Percentiles rank a stretch among this genome's conserved stretches.
phyloP scores from a whole-genome alignment of 2,797 vertebrate species.

The Apogon talboti region DNA sequence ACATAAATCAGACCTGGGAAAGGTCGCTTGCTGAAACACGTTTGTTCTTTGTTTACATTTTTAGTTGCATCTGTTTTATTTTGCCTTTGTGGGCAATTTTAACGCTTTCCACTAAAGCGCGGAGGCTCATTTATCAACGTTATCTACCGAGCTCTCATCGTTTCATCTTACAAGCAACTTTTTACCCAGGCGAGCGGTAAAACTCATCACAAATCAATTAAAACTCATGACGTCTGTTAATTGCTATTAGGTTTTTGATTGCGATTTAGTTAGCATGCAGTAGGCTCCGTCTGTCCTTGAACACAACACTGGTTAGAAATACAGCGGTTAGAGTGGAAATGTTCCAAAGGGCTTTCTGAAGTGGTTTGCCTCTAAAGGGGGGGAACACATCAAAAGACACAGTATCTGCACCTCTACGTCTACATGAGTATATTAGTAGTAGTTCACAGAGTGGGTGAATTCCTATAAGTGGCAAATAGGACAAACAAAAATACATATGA shows the following conservation, averaged over 20 bases:
- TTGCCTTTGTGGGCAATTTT: conserved; percentile 13
- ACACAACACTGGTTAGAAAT: conserved; percentile 56
- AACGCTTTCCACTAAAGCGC: conserved; percentile 25
- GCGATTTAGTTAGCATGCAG: conserved; percentile 64
- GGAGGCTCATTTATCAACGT: conserved; percentile 10
- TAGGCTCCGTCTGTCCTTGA: conserved; percentile 35
- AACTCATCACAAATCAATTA: conserved; percentile 41
- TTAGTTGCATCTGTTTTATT: conserved; percentile 26
- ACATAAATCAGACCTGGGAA: conserved; percentile 61
- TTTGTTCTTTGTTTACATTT: conserved; percentile 34
- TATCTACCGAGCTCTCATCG: conserved; percentile 13
- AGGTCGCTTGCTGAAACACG: conserved; percentile 44
- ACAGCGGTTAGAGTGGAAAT: conserved; percentile 44
- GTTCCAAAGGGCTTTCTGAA: conserved; percentile 37
- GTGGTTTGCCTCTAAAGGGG: conserved; percentile 58
- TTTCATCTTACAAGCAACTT: conserved; percentile 42
- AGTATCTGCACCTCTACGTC: conserved; percentile 39
- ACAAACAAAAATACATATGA: conserved; percentile 35
- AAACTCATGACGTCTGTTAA: conserved; percentile 51
- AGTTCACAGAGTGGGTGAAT: conserved; percentile 53
- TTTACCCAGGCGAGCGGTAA: conserved; percentile 37
- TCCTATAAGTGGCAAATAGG: conserved; percentile 50
- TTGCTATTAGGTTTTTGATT: conserved; percentile 51
- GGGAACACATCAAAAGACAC: conserved; percentile 62
- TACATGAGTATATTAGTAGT: conserved; percentile 59